Base-by-base conservation (phyloP, 92 coral and sea anemone species). In the Umimayanthus kanabou region DNA sequence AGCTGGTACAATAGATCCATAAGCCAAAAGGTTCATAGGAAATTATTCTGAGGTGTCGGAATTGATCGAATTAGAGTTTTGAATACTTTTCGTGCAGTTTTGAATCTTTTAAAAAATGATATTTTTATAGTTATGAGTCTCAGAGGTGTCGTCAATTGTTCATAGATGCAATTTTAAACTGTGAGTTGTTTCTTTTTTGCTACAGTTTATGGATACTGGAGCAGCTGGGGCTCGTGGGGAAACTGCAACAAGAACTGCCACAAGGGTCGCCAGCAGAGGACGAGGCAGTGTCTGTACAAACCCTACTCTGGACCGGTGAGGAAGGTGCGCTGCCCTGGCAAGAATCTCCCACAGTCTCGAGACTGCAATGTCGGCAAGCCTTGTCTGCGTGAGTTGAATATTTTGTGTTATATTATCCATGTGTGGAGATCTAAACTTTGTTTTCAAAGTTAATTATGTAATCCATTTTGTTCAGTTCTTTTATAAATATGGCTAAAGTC, bases 191-290 rank as follows among this genome's bases (percentile, higher is more conserved):
- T 33, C 37, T 6, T 73, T 66, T 26, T 67, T 67, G 58, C 49
- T 66, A n/a, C 57, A 82, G 86, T 82, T 70, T 45, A 66, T 11
- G 86, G 86, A 9, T 82, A 82, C 75, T 82, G 86, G 86, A 82
- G 86, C 76, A 82, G 20, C 75, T 82, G 86, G 86, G 86, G 86
- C 2, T 42, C 77, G 13, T 82, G 86, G 86, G 86, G 86, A 66
- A 82, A 67, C 0, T 82, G 86, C 75, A 66, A n/a, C 86, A 82
- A 82, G 39, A 66, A 82, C 55, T 82, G 86, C 55, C 71, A 66
- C 76, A 82, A 82, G 76, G 86, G 86, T 43, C 40, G 22, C 4
- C 77, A 82, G 64, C 57, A 23, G 64, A 82, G 86, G 40, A 66
- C 20, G 22, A 40, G 86, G 45, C 22, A 67, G 10, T 82, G 86